Evolutionary conservation across 2,888 invertebrate genomes (phyloP).

Genomic region (Minunthozetes semirufus): DNA sequence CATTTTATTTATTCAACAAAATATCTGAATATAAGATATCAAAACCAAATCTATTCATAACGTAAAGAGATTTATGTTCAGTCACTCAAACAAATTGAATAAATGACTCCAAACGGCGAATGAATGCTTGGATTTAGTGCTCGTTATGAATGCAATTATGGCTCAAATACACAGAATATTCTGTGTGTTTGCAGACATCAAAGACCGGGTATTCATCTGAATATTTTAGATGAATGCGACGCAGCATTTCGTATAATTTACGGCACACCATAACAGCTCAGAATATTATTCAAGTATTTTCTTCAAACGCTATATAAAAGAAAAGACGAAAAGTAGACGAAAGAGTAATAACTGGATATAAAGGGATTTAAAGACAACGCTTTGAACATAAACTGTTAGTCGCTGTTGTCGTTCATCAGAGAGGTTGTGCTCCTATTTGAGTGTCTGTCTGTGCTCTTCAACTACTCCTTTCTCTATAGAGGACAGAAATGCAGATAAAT

Average conservation of each 20-base stretch:
- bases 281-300: background rate
- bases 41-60: background rate
- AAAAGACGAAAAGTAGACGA: background rate
- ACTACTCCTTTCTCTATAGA: background rate
- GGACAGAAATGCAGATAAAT: background rate
- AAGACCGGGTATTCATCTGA: background rate
- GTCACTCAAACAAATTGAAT: background rate
- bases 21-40: background rate
- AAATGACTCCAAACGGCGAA: background rate
- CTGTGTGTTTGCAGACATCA: background rate
- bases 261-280: background rate
- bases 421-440: background rate
- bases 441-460: background rate
- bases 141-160: background rate
- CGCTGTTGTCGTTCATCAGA: background rate
- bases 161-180: background rate
- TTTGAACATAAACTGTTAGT: background rate
- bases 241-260: background rate
- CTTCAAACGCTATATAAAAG: background rate
- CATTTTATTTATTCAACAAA: background rate
- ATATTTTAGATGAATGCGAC: background rate
- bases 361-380: background rate
- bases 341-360: background rate
- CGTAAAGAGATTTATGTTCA: background rate
- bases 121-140: background rate